These are phyloP conservation scores for Zeus faber DNA, from an alignment of 2,113 vertebrate species.

Conservation along the genomic window DNA sequence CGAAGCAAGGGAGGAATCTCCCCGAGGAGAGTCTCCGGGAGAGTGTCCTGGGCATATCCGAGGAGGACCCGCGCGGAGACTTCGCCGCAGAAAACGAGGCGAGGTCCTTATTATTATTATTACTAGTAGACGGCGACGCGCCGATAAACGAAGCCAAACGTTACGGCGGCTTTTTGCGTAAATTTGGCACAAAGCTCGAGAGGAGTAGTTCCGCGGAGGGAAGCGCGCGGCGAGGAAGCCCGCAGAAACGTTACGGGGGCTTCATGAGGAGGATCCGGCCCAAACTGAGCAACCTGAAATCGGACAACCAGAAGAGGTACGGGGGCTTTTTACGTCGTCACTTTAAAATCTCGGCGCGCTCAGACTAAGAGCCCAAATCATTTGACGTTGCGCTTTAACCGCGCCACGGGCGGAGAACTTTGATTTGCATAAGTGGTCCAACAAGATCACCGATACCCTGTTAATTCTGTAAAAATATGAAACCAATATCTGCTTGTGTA, in stretches of 20 bases:
- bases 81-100: conserved; percentile 36
- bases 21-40: conserved; percentile 61
- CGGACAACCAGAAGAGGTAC: conserved; percentile 95
- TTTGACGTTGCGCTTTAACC: no score
- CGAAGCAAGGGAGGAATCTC: no score
- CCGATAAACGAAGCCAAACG: conserved; percentile 72
- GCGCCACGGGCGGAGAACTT: no score
- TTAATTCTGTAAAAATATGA: no score
- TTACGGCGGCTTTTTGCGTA: conserved; percentile 87
- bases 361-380: conserved; percentile 82
- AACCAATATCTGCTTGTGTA: no score
- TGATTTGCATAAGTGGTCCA: no score
- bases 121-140: conserved; percentile 7
- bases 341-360: conserved; percentile 88
- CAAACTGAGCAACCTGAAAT: conserved; percentile 91
- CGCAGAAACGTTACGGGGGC: conserved; percentile 95
- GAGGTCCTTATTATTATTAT: conserved; percentile 13
- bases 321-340: conserved; percentile 91
- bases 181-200: conserved; percentile 84
- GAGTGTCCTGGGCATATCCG: conserved; percentile 31
- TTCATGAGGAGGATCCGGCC: conserved; percentile 94
- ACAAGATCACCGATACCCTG: no score
- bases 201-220: conserved; percentile 67
- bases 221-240: conserved; percentile 56
- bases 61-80: conserved; percentile 42